Evolutionary conservation across 1,140 invertebrate genomes (phyloP), one percentile per base, ranked within the genome.

Genomic region (Musca vetustissima): DNA sequence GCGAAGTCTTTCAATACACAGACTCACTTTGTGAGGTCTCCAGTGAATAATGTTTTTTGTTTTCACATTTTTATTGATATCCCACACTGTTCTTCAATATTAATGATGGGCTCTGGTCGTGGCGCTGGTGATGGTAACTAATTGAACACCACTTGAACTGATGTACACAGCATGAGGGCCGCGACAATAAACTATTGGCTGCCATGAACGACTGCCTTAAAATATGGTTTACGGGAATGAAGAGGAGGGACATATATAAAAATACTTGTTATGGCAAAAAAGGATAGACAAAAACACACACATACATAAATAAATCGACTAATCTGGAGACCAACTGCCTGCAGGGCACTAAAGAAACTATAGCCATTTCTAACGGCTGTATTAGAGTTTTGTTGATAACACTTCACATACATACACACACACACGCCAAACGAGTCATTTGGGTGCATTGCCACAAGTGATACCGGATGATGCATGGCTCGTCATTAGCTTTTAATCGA

Each of bases 381-480:
- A 32, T 61, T 28, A 15, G 55, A 8, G 28, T 19, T 1, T 43
- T 61, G 57, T 19, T 32, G 57, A 43, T 43, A 17, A 19, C 57
- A 28, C 17, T 43, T 43, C 11, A 13, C 36, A 11, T 11, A 43
- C 36, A 43, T 9, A 32, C 28, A 32, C 28, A 32, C 28, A 32
- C 28, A 4, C 28, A 32, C n/a, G n/a, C n/a, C 28, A 13, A 43
- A 43, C 6, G 19, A 61, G n/a, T 24, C n/a, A 43, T 43, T 61
- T 61, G n/a, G 17, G 28, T 61, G 57, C 57, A 61, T 6, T 17
- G 57, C 4, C 36, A 61, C 57, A 36, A 61, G 36, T 61, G 57
- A 61, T 61, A 32, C 57, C 57, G 19, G 36, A 61, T 61, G 57
- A 61, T 61, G 57, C 28, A 61, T 61, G 28, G 57, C 57, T 36